A percentile compares a stretch with the other conserved stretches of the same genome.
phyloP scores from a whole-genome alignment of 2,888 invertebrate genomes.

The Neoascia interrupta region DNA sequence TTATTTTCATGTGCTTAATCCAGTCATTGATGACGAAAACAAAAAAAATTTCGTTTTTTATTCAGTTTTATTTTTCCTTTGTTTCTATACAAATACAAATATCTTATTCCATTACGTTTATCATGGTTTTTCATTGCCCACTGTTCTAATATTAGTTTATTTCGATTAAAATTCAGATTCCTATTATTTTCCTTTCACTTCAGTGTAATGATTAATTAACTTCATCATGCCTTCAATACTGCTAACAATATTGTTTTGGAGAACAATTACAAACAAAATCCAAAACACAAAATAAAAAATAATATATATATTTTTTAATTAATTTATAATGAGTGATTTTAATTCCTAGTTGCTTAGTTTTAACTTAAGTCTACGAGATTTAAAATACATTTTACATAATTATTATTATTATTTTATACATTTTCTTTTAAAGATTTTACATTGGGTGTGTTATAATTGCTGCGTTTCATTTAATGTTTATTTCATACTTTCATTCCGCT shows the following conservation, averaged over 20 bases:
- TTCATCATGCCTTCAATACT: slow-evolving; percentile 45
- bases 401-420: slow-evolving; percentile 43
- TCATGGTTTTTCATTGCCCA: slow-evolving; percentile 55
- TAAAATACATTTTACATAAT: slow-evolving; percentile 59
- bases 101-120: slow-evolving; percentile 67
- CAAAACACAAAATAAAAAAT: slow-evolving; percentile 24
- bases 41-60: slow-evolving; percentile 41
- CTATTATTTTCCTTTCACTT: slow-evolving; percentile 22
- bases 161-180: slow-evolving; percentile 44
- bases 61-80: slow-evolving; percentile 68
- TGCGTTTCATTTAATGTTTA: slow-evolving; percentile 18
- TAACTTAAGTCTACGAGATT: slow-evolving; percentile 48
- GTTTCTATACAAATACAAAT: slow-evolving; percentile 70
- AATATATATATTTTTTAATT: slow-evolving; percentile 32
- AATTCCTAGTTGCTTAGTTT: slow-evolving; percentile 45
- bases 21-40: too few relatives aligned
- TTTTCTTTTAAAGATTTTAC: slow-evolving; percentile 38
- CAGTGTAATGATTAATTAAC: slow-evolving; percentile 48
- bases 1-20: not conserved
- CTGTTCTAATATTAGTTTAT: slow-evolving; percentile 42
- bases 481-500: slow-evolving; percentile 24
- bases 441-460: slow-evolving; percentile 41
- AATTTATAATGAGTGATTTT: slow-evolving; percentile 53
- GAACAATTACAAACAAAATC: slow-evolving; percentile 47
- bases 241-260: slow-evolving; percentile 54